phyloP scores from a whole-genome alignment of 2,888 invertebrate species.

The Lasioglossum oenotherae region DNA sequence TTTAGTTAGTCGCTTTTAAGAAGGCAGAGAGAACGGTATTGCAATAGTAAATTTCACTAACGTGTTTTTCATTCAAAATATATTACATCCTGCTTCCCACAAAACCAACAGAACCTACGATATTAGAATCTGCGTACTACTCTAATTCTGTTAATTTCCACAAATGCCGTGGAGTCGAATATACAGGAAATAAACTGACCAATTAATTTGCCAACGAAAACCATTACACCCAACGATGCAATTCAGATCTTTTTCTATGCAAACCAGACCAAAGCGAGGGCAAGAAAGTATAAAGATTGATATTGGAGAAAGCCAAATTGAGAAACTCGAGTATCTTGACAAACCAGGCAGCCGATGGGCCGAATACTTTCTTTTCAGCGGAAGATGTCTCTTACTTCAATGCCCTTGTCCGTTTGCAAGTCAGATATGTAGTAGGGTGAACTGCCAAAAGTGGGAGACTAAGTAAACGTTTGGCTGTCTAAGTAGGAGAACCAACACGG shows the following conservation, averaged over 20 bases:
- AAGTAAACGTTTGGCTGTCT: background rate
- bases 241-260: background rate
- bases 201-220: background rate
- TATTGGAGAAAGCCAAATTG: background rate
- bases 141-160: background rate
- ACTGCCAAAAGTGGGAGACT: constrained; percentile 3
- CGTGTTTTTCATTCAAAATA: no score
- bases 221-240: background rate
- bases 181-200: background rate
- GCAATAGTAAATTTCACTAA: no score
- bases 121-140: background rate
- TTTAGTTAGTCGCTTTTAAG: no score
- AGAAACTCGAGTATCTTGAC: background rate
- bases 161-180: background rate
- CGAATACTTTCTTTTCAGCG: background rate
- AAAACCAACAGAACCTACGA: background rate
- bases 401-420: background rate
- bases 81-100: no score
- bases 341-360: background rate
- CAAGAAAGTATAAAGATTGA: background rate
- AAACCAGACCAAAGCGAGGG: background rate
- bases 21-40: no score
- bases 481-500: constrained; percentile 5
- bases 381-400: background rate
- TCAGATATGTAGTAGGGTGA: background rate